Evolutionary conservation across 2,888 invertebrate species (phyloP), one percentile per base, ranked within the genome.

Genomic region (Latrodectus hesperus): DNA sequence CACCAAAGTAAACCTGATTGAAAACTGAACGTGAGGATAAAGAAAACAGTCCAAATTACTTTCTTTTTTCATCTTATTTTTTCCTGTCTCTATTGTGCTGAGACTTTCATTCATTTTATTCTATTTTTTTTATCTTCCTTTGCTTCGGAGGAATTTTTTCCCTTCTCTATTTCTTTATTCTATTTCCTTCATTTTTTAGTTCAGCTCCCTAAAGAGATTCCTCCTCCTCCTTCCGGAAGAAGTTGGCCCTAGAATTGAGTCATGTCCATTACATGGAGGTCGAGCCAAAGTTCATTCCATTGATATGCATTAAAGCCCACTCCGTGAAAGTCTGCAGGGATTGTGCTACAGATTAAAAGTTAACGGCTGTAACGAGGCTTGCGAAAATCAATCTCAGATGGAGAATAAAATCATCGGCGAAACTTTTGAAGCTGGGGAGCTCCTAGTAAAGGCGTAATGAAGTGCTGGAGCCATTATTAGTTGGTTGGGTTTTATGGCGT

Each of bases 271-370:
- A 88, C 88, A 75, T 75, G 79, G 53, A 84, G 84, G 88, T 84
- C 79, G 84, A 82, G 75, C 79, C 88, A 82, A 80, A 82, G 88
- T 88, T 88, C 88, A 84, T 88, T 83, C 84, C 70, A 88, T 88
- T 88, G 84, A 84, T 88, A 88, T 88, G 88, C 88, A 88, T 88
- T 88, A 88, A 88, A 88, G 84, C 84, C 84, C 84, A 78, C 84
- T 84, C 72, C 88, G 38, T n/a, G 88, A 65, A 68, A 76, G 77
- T 85, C 88, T 81, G 64, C 64, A 49, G 88, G 88, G 88, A 88
- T 73, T 73, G 65, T 55, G 77, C 84, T 88, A 88, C 88, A 88
- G 84, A 88, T 88, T 88, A 88, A 88, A 88, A 88, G 81, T 88
- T 88, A 88, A 88, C 84, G 88, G 88, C 88, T 88, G 84, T 84